Base-by-base conservation (phyloP, 1,140 invertebrate genomes). In the Holcopasites calliopsidis region DNA sequence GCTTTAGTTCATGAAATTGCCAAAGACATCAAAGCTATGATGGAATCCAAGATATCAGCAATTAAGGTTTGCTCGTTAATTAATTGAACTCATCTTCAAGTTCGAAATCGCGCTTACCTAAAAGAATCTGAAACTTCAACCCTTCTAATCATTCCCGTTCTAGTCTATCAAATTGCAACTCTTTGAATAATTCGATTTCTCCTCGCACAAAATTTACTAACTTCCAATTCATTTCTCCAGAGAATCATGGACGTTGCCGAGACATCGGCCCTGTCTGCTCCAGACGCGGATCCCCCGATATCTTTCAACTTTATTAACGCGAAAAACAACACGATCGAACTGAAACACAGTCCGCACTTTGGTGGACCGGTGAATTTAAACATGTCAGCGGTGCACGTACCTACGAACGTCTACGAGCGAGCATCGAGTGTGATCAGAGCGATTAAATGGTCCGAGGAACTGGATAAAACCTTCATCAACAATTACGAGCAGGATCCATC, bases 321-420 rank as follows among this genome's bases (percentile, higher is more conserved):
- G 33, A 96, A 96, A 89, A 94, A 95, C 82, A 93, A 87, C 68
- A 90, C 85, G 44, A 88, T 95, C n/a, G 89, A 93, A 1, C 87
- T 97, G 28, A 93, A 93, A 50, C 92, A 93, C 57, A 96, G 96
- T 89, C 88, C 93, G 23, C 95, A 97, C 85, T 99, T 98, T 85
- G 95, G 94, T 74, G 95, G 95, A 26, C 91, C 94, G 13, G 96
- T 99, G 3, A 98, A 98, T 88, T 94, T 94, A 7, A 96, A 94
- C 86, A 93, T 95, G 87, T 98, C 97, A 83, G 96, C 97, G 42
- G 96, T 99, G 6, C 98, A 99, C 89, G 97, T 99, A 7, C 98
- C 98, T 2, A 98, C 97, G 31, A 98, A 98, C 90, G 97, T 99
- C 49, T 99, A 96, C 88, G 96, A 98, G 84, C 93, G 96, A 93